Percentiles rank a stretch among this genome's conserved stretches.
phyloP scores from a whole-genome alignment of 1,140 invertebrate species.

The Drosophila pallidifrons region DNA sequence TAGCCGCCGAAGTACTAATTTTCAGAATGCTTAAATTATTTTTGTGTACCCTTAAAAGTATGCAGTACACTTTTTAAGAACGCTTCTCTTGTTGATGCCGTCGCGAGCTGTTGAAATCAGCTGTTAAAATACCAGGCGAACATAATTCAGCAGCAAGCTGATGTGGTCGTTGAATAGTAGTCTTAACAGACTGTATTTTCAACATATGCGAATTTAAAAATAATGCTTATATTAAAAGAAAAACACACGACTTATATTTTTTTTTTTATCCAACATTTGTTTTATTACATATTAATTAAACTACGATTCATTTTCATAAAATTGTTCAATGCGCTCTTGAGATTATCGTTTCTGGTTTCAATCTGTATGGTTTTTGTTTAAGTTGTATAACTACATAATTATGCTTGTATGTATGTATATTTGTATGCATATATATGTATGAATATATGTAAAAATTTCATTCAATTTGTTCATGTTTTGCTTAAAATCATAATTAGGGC shows the following conservation, averaged over 20 bases:
- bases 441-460: slow-evolving; percentile 61
- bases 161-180: neutral
- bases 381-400: slow-evolving; percentile 68
- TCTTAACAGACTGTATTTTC: no score
- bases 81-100: no score
- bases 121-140: neutral
- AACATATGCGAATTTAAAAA: neutral
- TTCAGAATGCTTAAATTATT: no score
- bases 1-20: no score
- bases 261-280: slow-evolving; percentile 73
- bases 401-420: slow-evolving; percentile 48
- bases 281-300: slow-evolving; percentile 68
- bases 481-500: slow-evolving; percentile 32
- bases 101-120: no score
- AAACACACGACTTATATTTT: neutral
- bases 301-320: slow-evolving; percentile 70
- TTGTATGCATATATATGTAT: slow-evolving; percentile 36
- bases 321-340: slow-evolving; percentile 75
- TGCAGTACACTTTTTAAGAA: no score
- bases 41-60: no score
- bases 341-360: slow-evolving; percentile 52
- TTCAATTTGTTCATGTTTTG: slow-evolving; percentile 32
- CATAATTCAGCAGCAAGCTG: neutral
- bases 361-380: slow-evolving; percentile 46
- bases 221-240: neutral